Evolutionary conservation across 2,888 invertebrate genomes (phyloP), one percentile per base, ranked within the genome.

Genomic region (Drosophila birchii): DNA sequence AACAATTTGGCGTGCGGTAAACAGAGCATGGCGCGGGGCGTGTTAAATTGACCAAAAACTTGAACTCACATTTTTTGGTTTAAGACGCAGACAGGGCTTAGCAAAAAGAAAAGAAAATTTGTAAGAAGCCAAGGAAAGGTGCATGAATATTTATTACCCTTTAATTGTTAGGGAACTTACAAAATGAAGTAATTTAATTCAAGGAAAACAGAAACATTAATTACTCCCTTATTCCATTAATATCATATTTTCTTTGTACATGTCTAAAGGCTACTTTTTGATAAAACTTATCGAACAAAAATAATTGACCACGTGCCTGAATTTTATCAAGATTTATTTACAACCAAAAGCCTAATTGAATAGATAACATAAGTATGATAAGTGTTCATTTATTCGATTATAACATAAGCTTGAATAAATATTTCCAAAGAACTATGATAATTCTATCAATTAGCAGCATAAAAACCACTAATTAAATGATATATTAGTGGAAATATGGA

Each of bases 1-100:
- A 47, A 64, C 51, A 34, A 51, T 51, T 60, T 60, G 60, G 63
- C 39, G 32, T 54, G 39, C 18, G 26, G 67, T 23, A 68, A 68
- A 43, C 66, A 66, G 67, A 68, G 66, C 67, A 49, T 68, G 66
- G 36, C 20, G 36, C 20, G 49, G 26, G 55, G 55, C 64, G 69
- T 79, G 83, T 83, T 83, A 84, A 84, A 84, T 84, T 84, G 86
- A 79, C 81, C 83, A 75, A 86, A 81, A 81, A 84, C 84, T 79
- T 86, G 86, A 86, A 81, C 84, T 81, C 76, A 74, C 77, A 53
- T 63, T 80, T 61, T 57, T 75, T 53, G 68, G 70, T 78, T 47
- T 26, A 64, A 64, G 61, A 29, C 60, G 49, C 60, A 64, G 60
- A 20, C 60, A 64, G 4, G 16, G 60, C 36, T 60, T 38, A 38